These are phyloP conservation scores for Vicugna pacos DNA, from an alignment of 2,113 vertebrate genomes.

Conservation along the genomic window DNA sequence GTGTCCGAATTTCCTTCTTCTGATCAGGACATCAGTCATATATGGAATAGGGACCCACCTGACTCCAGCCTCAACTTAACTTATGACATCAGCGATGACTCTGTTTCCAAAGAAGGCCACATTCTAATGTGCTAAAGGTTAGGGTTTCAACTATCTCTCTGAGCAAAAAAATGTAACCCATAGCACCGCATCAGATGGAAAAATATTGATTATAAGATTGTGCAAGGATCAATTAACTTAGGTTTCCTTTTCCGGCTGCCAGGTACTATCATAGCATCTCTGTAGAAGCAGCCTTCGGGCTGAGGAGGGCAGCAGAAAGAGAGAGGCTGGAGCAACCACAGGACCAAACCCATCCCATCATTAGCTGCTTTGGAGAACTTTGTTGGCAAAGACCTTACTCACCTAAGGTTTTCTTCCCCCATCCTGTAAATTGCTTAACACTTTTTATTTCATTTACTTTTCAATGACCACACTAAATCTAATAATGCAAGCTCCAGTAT, in stretches of 20 bases:
- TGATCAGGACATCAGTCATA: not conserved
- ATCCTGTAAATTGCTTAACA: not conserved
- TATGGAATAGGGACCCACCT: not conserved
- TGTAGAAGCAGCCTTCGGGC: not conserved
- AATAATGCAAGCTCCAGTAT: not conserved
- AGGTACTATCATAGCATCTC: accelerated
- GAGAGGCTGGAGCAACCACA: not conserved
- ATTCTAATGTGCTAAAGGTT: not conserved
- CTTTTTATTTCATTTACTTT: slow-evolving; percentile 58
- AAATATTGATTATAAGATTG: not conserved
- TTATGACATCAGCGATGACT: not conserved
- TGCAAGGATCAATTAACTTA: not conserved
- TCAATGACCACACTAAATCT: slow-evolving; percentile 20
- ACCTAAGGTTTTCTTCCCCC: not conserved
- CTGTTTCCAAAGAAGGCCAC: not conserved
- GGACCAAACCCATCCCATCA: not conserved
- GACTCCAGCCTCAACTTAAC: not conserved
- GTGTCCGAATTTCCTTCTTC: not conserved
- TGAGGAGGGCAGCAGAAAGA: not conserved
- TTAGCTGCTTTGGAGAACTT: not conserved
- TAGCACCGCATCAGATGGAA: not conserved
- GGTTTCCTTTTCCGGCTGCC: not conserved
- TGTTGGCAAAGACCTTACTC: not conserved
- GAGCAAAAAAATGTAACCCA: not conserved
- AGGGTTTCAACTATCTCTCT: not conserved